A percentile compares a stretch with the other conserved stretches of the same genome.
Conservation (phyloP, 2,797 vertebrate genomes). For the Gymnodraco acuticeps region DNA sequence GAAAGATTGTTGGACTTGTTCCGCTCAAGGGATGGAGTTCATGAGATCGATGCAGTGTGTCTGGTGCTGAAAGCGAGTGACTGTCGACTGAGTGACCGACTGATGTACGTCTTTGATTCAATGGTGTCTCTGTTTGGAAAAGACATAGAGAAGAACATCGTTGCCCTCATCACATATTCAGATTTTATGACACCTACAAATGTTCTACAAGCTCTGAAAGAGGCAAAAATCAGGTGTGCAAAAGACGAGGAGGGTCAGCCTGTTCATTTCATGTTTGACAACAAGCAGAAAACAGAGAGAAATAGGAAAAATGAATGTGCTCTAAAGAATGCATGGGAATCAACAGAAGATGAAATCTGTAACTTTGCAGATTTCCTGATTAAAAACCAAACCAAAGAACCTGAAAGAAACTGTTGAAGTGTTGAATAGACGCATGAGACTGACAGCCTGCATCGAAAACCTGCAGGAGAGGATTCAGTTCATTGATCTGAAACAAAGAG, state of each 20-base stretch:
- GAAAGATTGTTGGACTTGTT: slow-evolving; percentile 11
- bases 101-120: slow-evolving; percentile 17
- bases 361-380: background rate
- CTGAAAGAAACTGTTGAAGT: background rate
- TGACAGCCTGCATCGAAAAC: background rate
- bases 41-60: background rate
- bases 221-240: background rate
- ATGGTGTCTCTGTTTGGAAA: slow-evolving; percentile 20
- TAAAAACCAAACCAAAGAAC: background rate
- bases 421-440: background rate
- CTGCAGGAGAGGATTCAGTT: too few relatives aligned
- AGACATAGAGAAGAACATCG: background rate
- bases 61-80: slow-evolving; percentile 11
- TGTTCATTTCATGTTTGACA: background rate
- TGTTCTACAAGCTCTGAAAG: background rate
- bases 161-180: slow-evolving; percentile 14
- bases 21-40: background rate
- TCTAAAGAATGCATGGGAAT: background rate
- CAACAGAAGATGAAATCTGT: background rate
- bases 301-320: fast-evolving
- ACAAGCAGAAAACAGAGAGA: background rate
- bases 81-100: slow-evolving; percentile 4
- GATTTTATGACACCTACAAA: background rate
- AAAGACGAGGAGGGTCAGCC: background rate
- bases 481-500: too few relatives aligned